A percentile compares a stretch with the other conserved stretches of the same genome.
Conservation (phyloP, 2,797 vertebrate species). For the Coregonus suidteri region DNA sequence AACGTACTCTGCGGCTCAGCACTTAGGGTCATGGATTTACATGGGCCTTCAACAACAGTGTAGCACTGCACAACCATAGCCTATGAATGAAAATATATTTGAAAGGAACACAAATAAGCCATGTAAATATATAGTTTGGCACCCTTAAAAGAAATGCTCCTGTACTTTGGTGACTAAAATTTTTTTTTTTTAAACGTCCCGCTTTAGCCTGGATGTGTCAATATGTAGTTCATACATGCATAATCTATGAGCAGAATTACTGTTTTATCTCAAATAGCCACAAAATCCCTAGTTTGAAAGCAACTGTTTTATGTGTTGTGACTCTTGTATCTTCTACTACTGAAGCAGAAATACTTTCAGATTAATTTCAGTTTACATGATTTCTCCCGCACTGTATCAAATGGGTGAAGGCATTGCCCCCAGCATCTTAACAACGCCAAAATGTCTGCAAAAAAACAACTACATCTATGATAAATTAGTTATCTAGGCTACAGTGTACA, state of each 20-base stretch:
- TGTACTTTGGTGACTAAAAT: too few relatives aligned
- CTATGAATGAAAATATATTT: not conserved
- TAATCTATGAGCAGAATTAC: too few relatives aligned
- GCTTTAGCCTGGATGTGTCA: too few relatives aligned
- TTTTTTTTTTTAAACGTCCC: too few relatives aligned
- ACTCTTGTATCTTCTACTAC: not conserved
- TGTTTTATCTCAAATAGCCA: too few relatives aligned
- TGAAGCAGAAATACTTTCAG: not conserved
- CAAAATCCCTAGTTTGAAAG: too few relatives aligned
- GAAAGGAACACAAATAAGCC: not conserved
- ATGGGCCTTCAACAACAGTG: not conserved
- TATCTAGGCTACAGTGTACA: constrained; percentile 11
- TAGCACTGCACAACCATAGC: not conserved
- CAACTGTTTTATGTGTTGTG: not conserved
- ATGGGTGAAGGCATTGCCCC: not conserved
- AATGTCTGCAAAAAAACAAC: constrained; percentile 45
- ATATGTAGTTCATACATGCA: too few relatives aligned
- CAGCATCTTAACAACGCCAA: constrained; percentile 53
- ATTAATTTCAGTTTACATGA: not conserved
- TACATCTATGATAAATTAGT: constrained; percentile 55
- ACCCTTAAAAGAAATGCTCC: too few relatives aligned
- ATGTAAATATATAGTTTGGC: too few relatives aligned
- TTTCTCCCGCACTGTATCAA: constrained; percentile 5
- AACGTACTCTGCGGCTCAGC: constrained; percentile 35
- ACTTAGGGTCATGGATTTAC: not conserved